Base-by-base conservation (phyloP, 2,888 invertebrate species). In the Carabus problematicus region DNA sequence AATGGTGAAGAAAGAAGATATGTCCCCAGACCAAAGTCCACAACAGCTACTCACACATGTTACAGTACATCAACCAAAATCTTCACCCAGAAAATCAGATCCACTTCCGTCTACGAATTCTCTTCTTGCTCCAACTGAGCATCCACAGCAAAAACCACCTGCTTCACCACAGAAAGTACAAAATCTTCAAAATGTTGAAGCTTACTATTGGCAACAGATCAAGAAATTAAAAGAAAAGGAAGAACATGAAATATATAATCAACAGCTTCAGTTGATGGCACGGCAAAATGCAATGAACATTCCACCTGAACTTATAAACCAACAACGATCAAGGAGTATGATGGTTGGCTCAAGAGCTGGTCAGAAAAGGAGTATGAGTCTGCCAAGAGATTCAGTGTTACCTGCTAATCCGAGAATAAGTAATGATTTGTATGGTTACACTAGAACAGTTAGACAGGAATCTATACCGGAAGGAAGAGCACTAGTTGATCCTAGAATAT, bases 181-280 rank as follows among this genome's bases (percentile, higher is more conserved):
- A 74, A 86, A 87, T 45, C 79, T 86, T 9, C 85, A 85, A 75
- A 86, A 84, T 76, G 85, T 88, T 0, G 89, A 90, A 77, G 89
- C 87, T 0, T 89, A 87, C 74, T 89, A 89, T 72, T 90, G 89
- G 89, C 87, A 89, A 73, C 88, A 88, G 76, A 79, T 90, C 64
- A 88, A 87, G 76, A 87, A 87, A 77, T 77, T 87, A 70, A 89
- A 88, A 75, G 83, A 87, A 56, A 85, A 86, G 77, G 88, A 89
- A 79, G 89, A 89, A 74, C 82, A 84, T 70, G 84, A 84, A 73
- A 78, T 79, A 45, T 77, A 77, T 45, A 73, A 77, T 55, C 74
- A 76, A 39, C 79, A 81, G 64, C 74, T 77, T 72, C 74, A 75
- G 49, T 72, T 77, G 61, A 74, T 77, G 40, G 54, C 61, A 18